phyloP scores from a whole-genome alignment of 2,888 invertebrate species.

The Octodonta nipae region DNA sequence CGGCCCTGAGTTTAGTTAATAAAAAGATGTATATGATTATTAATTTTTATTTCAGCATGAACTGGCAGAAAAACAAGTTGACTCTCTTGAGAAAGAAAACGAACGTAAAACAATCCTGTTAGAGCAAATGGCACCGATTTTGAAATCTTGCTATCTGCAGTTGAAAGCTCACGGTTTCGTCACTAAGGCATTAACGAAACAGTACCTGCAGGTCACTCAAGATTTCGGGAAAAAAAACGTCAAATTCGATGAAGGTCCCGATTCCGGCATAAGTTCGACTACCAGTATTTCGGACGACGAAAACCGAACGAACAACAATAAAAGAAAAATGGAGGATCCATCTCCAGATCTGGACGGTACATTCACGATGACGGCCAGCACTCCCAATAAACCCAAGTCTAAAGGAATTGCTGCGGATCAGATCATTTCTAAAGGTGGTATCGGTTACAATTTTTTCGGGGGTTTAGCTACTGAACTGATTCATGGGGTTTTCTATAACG shows the following conservation, averaged over 20 bases:
- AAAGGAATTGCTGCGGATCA: constrained; percentile 16
- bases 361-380: constrained; percentile 11
- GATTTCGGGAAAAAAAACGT: constrained; percentile 45
- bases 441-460: constrained; percentile 22
- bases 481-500: constrained; percentile 15
- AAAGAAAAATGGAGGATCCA: constrained; percentile 7
- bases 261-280: constrained; percentile 22
- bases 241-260: constrained; percentile 42
- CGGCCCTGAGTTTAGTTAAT: no score
- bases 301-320: constrained; percentile 7
- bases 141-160: constrained; percentile 45
- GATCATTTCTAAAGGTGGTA: constrained; percentile 29
- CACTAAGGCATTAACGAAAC: constrained; percentile 41
- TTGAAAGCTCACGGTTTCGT: constrained; percentile 46
- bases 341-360: constrained; percentile 16
- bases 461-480: constrained; percentile 22
- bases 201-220: constrained; percentile 47
- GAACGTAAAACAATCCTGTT: no score
- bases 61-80: no score
- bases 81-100: no score
- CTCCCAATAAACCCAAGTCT: constrained; percentile 13
- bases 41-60: no score
- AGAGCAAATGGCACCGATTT: constrained; percentile 35
- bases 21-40: no score
- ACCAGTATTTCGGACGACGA: constrained; percentile 11